A percentile compares a stretch with the other conserved stretches of the same genome.
Evolutionary conservation across 2,113 vertebrate genomes (phyloP).

Genomic region (Colaptes auratus): DNA sequence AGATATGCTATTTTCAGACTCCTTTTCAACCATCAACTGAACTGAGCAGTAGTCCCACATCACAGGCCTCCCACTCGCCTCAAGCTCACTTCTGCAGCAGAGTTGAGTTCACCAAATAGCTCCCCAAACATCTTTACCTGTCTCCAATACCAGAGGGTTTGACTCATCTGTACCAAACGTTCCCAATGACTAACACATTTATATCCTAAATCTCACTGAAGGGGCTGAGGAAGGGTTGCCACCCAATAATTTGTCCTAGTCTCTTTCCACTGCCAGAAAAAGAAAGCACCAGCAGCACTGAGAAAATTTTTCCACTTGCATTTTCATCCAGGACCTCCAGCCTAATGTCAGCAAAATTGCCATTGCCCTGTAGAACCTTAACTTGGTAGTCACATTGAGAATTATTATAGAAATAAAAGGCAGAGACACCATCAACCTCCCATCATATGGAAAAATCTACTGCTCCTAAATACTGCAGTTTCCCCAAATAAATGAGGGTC

Average conservation of each 20-base stretch:
- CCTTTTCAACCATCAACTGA: background rate
- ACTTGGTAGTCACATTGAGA: background rate
- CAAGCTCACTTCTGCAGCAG: background rate
- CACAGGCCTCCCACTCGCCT: background rate
- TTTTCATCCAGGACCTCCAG: background rate
- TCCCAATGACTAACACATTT: rapidly evolving
- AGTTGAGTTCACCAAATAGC: background rate
- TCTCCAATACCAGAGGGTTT: background rate
- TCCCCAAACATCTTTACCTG: rapidly evolving
- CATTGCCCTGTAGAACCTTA: background rate
- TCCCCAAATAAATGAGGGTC: background rate
- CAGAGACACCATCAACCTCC: background rate
- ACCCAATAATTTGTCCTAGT: background rate
- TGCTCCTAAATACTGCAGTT: background rate
- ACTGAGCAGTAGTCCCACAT: background rate
- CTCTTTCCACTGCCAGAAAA: background rate
- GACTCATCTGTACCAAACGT: background rate
- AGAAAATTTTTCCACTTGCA: background rate
- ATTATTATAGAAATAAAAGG: background rate
- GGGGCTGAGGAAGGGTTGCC: background rate
- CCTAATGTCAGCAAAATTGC: background rate
- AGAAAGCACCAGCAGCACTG: rapidly evolving
- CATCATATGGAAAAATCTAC: background rate
- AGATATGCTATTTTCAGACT: conserved; percentile 3
- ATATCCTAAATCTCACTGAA: background rate